Evolutionary conservation across 1,140 invertebrate species (phyloP).

Genomic region (Achroia grisella): DNA sequence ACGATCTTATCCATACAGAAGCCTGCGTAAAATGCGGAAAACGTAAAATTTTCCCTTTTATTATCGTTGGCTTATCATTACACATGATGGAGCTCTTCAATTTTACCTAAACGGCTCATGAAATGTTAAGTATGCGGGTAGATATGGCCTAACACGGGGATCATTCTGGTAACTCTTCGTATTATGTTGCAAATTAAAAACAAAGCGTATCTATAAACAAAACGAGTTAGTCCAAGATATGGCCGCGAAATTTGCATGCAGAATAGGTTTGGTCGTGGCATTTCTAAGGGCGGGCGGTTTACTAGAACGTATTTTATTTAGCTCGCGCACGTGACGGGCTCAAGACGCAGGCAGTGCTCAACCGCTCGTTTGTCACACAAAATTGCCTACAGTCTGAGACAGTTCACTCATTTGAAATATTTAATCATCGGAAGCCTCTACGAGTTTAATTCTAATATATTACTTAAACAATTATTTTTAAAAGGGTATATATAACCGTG

Average conservation of each 20-base stretch:
- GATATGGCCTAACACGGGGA: neutral
- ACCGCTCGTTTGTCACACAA: constrained; percentile 46
- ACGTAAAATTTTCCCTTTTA: constrained; percentile 21
- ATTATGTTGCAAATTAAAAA: constrained; percentile 3
- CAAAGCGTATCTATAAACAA: neutral
- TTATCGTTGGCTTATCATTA: constrained; percentile 24
- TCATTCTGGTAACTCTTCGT: neutral
- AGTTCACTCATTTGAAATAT: constrained; percentile 35
- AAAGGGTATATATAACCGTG: too few species aligned
- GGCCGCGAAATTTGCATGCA: constrained; percentile 31
- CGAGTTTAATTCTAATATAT: too few species aligned
- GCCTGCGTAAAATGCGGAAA: constrained; percentile 17
- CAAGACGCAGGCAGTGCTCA: constrained; percentile 34
- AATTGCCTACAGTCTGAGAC: constrained; percentile 29
- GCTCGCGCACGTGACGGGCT: constrained; percentile 39
- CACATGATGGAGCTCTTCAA: constrained; percentile 22
- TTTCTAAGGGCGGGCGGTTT: constrained; percentile 19
- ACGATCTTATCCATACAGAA: constrained; percentile 32
- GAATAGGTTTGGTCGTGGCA: constrained; percentile 36
- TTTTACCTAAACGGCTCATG: constrained; percentile 19
- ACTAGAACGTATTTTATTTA: constrained; percentile 47
- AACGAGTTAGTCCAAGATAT: constrained; percentile 8
- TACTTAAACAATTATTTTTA: too few species aligned
- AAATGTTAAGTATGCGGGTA: constrained; percentile 11
- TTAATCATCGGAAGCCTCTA: constrained; percentile 26